Evolutionary conservation across 2,888 invertebrate genomes (phyloP).

Genomic region (Pecten maximus): DNA sequence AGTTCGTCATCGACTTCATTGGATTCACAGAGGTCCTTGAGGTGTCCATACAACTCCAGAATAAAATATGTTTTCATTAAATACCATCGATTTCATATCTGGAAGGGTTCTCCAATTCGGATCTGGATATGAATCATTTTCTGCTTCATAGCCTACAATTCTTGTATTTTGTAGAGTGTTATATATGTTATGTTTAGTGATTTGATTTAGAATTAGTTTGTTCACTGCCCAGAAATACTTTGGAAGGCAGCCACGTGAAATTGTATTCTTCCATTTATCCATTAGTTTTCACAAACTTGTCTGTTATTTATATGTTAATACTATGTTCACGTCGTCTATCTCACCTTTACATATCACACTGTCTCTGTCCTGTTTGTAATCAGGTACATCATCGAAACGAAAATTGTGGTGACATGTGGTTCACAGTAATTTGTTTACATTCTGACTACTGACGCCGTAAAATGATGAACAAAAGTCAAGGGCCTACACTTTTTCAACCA

Average conservation of each 20-base stretch:
- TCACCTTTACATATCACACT: no score
- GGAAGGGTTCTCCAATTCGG: not conserved
- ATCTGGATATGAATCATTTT: slow-evolving; percentile 4
- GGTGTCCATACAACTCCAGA: not conserved
- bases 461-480: no score
- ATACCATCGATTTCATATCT: not conserved
- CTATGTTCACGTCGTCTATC: no score
- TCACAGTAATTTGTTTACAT: no score
- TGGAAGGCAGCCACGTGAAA: not conserved
- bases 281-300: not conserved
- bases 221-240: not conserved
- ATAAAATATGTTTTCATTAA: slow-evolving; percentile 35
- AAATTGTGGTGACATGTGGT: no score
- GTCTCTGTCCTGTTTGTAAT: no score
- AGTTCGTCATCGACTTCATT: slow-evolving; percentile 25
- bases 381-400: no score
- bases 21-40: not conserved
- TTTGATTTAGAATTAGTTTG: not conserved
- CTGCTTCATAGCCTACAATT: not conserved
- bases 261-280: not conserved
- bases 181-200: not conserved
- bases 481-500: no score
- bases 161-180: not conserved
- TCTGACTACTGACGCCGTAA: no score
- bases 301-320: no score